Conservation (phyloP, 1,140 invertebrate genomes). For the Drosophila arawakana region DNA sequence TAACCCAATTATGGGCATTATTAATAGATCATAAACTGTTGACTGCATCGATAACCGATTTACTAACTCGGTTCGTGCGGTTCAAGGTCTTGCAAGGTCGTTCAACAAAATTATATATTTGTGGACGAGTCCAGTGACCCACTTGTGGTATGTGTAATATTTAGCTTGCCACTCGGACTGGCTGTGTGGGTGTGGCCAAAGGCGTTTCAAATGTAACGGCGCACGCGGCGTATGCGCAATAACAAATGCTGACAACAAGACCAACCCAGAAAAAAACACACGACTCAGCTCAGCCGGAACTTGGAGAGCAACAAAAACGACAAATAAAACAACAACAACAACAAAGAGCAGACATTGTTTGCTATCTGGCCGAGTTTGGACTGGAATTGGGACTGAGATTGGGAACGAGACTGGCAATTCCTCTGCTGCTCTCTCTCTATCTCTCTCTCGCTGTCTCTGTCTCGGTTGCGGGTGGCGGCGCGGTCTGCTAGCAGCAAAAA, state of each 20-base stretch:
- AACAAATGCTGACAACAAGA: constrained; percentile 41
- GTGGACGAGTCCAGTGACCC: constrained; percentile 72
- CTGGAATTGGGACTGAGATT: constrained; percentile 37
- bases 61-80: constrained; percentile 29
- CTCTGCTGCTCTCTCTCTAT: neutral
- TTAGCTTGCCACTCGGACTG: constrained; percentile 23
- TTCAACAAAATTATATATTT: constrained; percentile 46
- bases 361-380: constrained; percentile 36
- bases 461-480: constrained; percentile 54
- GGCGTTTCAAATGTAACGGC: constrained; percentile 43
- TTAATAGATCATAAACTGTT: neutral
- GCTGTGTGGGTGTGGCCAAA: constrained; percentile 29
- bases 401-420: constrained; percentile 21
- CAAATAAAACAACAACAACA: constrained; percentile 20
- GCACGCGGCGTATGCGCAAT: constrained; percentile 76
- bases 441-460: neutral
- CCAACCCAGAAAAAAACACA: constrained; percentile 46
- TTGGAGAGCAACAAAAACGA: constrained; percentile 42
- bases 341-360: constrained; percentile 23
- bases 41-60: constrained; percentile 28
- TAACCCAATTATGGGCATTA: too few species aligned
- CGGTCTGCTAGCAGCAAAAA: constrained; percentile 52
- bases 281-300: constrained; percentile 68
- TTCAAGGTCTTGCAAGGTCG: constrained; percentile 83
- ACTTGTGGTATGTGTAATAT: constrained; percentile 53